Evolutionary conservation across 2,888 invertebrate species (phyloP).

Genomic region (Nyleta sp.): DNA sequence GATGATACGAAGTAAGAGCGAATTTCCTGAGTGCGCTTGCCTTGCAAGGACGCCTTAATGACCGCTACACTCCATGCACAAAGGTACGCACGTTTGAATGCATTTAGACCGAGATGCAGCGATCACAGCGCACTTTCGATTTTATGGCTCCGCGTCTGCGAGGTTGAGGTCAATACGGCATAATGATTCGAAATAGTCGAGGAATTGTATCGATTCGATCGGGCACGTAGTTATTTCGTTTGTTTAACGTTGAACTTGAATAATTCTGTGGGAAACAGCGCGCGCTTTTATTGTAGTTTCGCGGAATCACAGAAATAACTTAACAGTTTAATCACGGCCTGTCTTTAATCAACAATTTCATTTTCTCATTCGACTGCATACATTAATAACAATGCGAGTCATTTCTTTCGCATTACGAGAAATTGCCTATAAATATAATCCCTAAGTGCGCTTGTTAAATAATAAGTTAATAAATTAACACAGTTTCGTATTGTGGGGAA

Average conservation of each 20-base stretch:
- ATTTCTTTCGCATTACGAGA: constrained; percentile 20
- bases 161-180: constrained; percentile 52
- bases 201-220: constrained; percentile 29
- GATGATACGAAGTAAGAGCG: constrained; percentile 35
- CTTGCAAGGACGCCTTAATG: constrained; percentile 58
- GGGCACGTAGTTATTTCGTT: constrained; percentile 29
- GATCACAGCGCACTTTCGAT: constrained; percentile 55
- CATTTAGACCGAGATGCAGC: constrained; percentile 48
- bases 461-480: constrained; percentile 53
- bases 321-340: constrained; percentile 16
- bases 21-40: constrained; percentile 39
- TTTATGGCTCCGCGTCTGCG: constrained; percentile 45
- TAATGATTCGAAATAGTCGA: constrained; percentile 51
- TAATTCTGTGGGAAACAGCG: not conserved
- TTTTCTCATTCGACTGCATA: constrained; percentile 21
- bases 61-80: constrained; percentile 45
- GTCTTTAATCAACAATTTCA: constrained; percentile 13
- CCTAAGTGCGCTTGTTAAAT: constrained; percentile 11
- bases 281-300: not conserved
- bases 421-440: constrained; percentile 16
- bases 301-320: constrained; percentile 12
- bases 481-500: constrained; percentile 40
- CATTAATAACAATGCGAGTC: constrained; percentile 26
- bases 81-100: constrained; percentile 56
- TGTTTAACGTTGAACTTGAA: constrained; percentile 11